Evolutionary conservation across 2,113 vertebrate genomes (phyloP).

Genomic region (Nestor notabilis): DNA sequence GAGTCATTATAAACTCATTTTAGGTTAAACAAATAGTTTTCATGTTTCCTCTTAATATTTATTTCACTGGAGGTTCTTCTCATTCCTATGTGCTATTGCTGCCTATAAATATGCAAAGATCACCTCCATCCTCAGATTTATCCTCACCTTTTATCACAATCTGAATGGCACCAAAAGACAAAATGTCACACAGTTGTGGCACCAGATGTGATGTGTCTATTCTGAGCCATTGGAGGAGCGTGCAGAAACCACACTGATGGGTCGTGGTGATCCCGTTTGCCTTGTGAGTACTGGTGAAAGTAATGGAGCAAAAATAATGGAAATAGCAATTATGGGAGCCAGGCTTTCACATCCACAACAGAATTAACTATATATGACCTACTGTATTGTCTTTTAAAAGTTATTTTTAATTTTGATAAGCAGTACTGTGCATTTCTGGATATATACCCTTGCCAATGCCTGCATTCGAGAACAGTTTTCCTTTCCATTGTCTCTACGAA

Average conservation of each 20-base stretch:
- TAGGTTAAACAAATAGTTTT: not conserved
- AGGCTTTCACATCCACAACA: not conserved
- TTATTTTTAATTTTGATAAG: not conserved
- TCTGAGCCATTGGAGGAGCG: not conserved
- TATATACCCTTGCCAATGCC: not conserved
- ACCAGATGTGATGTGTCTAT: not conserved
- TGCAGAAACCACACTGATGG: fast-evolving
- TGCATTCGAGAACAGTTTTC: not conserved
- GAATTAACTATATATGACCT: not conserved
- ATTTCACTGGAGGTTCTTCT: not conserved
- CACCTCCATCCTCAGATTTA: not conserved
- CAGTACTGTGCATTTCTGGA: not conserved
- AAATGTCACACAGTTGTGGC: not conserved
- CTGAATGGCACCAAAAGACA: not conserved
- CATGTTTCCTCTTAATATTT: not conserved
- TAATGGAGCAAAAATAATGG: not conserved
- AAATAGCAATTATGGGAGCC: not conserved
- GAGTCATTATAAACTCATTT: not conserved
- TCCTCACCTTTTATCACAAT: not conserved
- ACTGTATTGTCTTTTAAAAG: not conserved
- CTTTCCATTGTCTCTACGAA: not conserved
- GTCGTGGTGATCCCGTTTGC: not conserved
- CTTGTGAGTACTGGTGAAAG: not conserved
- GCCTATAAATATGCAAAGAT: not conserved
- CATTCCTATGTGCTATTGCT: not conserved